Conservation (phyloP, 2,888 invertebrate genomes). For the Gymnosoma rotundatum region DNA sequence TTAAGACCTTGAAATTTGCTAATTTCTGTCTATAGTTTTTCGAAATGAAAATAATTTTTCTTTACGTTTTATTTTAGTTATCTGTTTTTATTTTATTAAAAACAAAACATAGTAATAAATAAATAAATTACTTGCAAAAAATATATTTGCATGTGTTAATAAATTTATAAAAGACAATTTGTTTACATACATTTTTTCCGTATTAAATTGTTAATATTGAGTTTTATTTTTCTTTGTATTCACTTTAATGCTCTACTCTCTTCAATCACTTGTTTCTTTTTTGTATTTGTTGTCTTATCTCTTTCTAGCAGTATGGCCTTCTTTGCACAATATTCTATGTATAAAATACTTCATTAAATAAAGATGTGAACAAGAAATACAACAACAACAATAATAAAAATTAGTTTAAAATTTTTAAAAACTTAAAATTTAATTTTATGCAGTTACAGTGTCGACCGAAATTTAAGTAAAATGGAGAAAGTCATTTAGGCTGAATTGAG, state of each 20-base stretch:
- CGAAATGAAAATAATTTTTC: neutral
- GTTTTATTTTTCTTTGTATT: conserved; percentile 24
- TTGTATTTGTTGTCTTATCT: conserved; percentile 33
- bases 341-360: neutral
- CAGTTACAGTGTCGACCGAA: too few species aligned
- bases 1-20: neutral
- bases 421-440: too few species aligned
- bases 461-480: too few species aligned
- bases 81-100: neutral
- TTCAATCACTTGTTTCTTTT: neutral
- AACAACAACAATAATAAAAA: neutral
- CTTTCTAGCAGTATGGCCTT: neutral
- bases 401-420: too few species aligned
- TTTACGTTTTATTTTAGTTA: conserved; percentile 24
- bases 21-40: conserved; percentile 2
- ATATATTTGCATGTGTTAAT: conserved; percentile 26
- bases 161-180: conserved; percentile 24
- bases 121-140: neutral
- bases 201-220: conserved; percentile 34
- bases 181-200: conserved; percentile 30
- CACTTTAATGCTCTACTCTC: neutral
- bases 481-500: too few species aligned
- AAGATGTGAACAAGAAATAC: neutral
- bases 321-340: neutral
- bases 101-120: neutral